Evolutionary conservation across 2,888 invertebrate species (phyloP), one percentile per base, ranked within the genome.

Genomic region (Petrolisthes cinctipes): DNA sequence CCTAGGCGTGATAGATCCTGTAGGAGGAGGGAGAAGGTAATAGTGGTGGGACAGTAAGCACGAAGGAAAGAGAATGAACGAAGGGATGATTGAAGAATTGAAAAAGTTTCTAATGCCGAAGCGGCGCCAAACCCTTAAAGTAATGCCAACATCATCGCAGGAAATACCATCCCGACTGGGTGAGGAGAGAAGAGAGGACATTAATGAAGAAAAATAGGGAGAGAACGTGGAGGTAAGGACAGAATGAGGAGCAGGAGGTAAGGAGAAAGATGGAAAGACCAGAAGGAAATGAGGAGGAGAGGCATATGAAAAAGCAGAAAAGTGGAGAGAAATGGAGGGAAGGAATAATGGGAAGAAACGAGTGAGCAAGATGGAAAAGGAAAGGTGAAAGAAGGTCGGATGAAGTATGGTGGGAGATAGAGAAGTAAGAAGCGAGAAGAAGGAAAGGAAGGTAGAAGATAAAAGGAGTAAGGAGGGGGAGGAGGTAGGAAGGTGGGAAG

Each of bases 181-280:
- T 37, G 37, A 37, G 37, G 37, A 37, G 37, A 37, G 37, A 37
- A 37, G 37, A 37, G 37, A 37, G 37, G 37, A 37, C 37, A 37
- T 37, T 37, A 37, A 37, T 37, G 37, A 37, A 37, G 37, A 76
- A 53, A 76, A 53, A 76, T 37, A 37, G 76, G 53, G 76, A 76
- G 76, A 76, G 76, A 76, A 53, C 37, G 76, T 37, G 53, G 76
- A 76, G 76, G 53, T 37, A 79, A 56, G 54, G 79, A 79, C 53
- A 17, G 78, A 56, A 23, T 54, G 79, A 79, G 79, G 56, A 56
- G 56, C 20, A 79, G 11, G 79, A 79, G 79, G 23, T 23, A 79
- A 56, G 23, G 79, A 79, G 56, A 79, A 56, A 51, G 76, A 76
- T 51, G 56, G 56, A 56, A 56, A 79, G 79, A 79, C 5, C 17